Base-by-base conservation (phyloP, 2,888 invertebrate species). In the Eupithecia insigniata region DNA sequence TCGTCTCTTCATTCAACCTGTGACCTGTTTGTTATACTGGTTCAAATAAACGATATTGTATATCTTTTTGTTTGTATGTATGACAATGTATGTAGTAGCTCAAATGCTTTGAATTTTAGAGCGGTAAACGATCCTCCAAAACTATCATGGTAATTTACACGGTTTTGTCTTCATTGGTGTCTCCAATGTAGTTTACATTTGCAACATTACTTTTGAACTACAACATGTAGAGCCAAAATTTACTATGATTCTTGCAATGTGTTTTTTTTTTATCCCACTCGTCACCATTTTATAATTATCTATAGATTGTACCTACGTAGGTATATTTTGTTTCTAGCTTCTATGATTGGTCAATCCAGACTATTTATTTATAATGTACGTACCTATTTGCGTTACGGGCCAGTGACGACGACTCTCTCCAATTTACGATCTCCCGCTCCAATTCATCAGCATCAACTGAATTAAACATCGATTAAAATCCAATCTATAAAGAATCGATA, bases 401-500 rank as follows among this genome's bases (percentile, higher is more conserved):
- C 62, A 62, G n/a, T 34, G 62, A n/a, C 10, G 62, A 34, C 26
- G 26, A 4, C 55, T 60, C 60, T 61, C 51, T n/a, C 62, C 30
- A 67, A 67, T 71, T 67, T 67, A 72, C 66, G 39, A 39, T 26
- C 70, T 26, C 64, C 39, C 64, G 64, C 22, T 60, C 46, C 66
- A 67, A 58, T 67, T 39, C 69, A 62, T 71, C 67, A 67, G 71
- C 74, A 75, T 74, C 73, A 68, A 55, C 68, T 74, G 71, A 78
- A 71, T 79, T 70, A 77, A 77, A 80, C 79, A 79, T 82, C 81
- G 75, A 84, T 83, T 77, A 78, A 77, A 75, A 82, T 83, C 82
- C 72, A 69, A 82, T 83, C 82, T 83, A 85, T 83, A 82, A 82
- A 82, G 70, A 66, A 28, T 55, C 69, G 68, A 68, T 70, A 73